Base-by-base conservation (phyloP, 2,888 invertebrate species). In the Drosophila melanosoma region DNA sequence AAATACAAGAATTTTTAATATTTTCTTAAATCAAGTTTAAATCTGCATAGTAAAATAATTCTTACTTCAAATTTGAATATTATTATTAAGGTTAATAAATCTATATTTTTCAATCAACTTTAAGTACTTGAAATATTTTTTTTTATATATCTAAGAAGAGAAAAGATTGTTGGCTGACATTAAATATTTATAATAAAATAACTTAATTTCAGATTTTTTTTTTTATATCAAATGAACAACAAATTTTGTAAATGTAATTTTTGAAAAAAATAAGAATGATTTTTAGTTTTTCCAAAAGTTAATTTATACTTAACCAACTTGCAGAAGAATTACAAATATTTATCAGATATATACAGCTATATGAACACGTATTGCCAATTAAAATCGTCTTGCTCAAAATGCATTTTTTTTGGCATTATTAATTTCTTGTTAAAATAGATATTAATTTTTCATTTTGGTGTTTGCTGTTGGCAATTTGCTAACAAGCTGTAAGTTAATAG, bases 401-500 rank as follows among this genome's bases (percentile, higher is more conserved):
- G 42, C 42, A 20, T 20, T 12, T n/a, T n/a, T n/a, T 3, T 7
- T 20, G 3, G 1, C 7, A 45, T 23, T 45, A 23, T 45, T n/a
- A n/a, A n/a, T 15, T 15, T 23, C 8, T 3, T 23, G 0, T 3
- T 3, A 1, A 45, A 7, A 45, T 8, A 1, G 15, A 45, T 45
- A 23, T 23, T 45, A 15, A 17, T 38, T 66, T n/a, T 45, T 4
- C n/a, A 26, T 52, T 48, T n/a, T 26, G 48, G 51, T 49, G 23
- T 5, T 40, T 56, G 45, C 36, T 45, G 8, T 15, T 45, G 45
- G 23, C 61, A 56, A 45, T 57, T 35, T 52, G 32, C 36, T 57
- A 70, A 70, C 61, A 58, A 71, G 45, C 52, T 62, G 71, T 53
- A 62, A 70, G 56, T 40, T 38, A n/a, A 36, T 32, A 52, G 48